Conservation (phyloP, 2,888 invertebrate species). For the Hemistola chrysoprasaria region DNA sequence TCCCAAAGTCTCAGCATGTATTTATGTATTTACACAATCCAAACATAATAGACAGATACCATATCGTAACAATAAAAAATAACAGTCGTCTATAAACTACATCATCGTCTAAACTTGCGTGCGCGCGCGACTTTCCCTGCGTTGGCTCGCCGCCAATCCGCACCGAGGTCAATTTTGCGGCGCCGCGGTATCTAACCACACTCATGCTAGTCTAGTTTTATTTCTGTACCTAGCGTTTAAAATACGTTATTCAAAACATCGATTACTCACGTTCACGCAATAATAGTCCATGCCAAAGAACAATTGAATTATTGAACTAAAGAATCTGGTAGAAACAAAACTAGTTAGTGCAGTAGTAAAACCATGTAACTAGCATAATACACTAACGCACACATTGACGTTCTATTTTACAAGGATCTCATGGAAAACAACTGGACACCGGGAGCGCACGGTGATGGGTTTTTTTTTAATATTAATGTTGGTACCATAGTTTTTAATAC, state of each 20-base stretch:
- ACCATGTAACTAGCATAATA: too few relatives aligned
- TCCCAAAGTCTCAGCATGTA: too few relatives aligned
- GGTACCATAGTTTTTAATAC: too few relatives aligned
- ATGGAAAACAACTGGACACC: too few relatives aligned
- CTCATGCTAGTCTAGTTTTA: constrained; percentile 57
- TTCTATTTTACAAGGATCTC: too few relatives aligned
- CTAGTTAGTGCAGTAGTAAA: too few relatives aligned
- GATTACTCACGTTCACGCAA: constrained; percentile 3
- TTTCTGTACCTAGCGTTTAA: constrained; percentile 30
- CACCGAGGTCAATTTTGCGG: constrained; percentile 66
- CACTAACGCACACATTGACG: too few relatives aligned
- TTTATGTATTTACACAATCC: too few relatives aligned
- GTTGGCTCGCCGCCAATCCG: constrained; percentile 65
- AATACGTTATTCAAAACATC: constrained; percentile 10
- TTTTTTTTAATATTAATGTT: too few relatives aligned
- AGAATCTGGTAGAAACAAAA: constrained; percentile 1
- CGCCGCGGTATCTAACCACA: constrained; percentile 68
- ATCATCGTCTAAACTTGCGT: constrained; percentile 24
- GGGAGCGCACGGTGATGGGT: too few relatives aligned
- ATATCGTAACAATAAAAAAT: constrained; percentile 41
- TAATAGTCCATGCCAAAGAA: constrained; percentile 7
- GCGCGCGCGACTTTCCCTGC: constrained; percentile 51
- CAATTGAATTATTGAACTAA: constrained; percentile 10
- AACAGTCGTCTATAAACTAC: constrained; percentile 22
- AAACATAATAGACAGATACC: constrained; percentile 21